Base-by-base conservation (phyloP, 2,888 invertebrate species). In the Morpho helenor region DNA sequence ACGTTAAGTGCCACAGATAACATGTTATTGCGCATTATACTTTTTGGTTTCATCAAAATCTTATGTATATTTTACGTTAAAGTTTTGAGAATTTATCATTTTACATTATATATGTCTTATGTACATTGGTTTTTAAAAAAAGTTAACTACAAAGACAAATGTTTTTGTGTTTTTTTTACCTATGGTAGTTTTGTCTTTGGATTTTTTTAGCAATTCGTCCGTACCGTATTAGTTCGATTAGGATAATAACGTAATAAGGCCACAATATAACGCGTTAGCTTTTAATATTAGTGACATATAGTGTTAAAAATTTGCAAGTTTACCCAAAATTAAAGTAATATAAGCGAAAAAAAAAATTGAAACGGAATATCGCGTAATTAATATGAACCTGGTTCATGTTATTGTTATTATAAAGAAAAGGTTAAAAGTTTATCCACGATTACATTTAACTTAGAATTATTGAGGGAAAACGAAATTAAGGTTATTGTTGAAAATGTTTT, bases 401-500 rank as follows among this genome's bases (percentile, higher is more conserved):
- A 88, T 89, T 90, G 89, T 90, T 91, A 90, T 87, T 77, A 79
- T 77, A 80, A 75, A 73, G 70, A 16, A 79, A 83, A 77, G 76
- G 84, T 86, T 88, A 80, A 88, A 90, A 90, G 88, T 84, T 80
- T 82, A 88, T 82, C 85, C 89, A 86, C 77, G 77, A 84, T 80
- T 80, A 86, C 84, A 84, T 80, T 75, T 78, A 82, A 84, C 71
- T 84, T 87, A 89, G 87, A 81, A 76, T 84, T 82, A 86, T 76
- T 74, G 80, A 59, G 76, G 81, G 82, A 79, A 80, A 75, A 75
- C 80, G 82, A 79, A 80, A 84, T 80, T 78, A 80, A 79, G 80
- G 84, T 88, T 89, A 89, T 90, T 89, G 89, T 90, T 89, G 88
- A 89, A 79, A 87, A 86, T 87, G 87, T 89, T 90, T 85, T 89